Evolutionary conservation across 1,140 invertebrate species (phyloP), one percentile per base, ranked within the genome.

Genomic region (Holotrichia oblita): DNA sequence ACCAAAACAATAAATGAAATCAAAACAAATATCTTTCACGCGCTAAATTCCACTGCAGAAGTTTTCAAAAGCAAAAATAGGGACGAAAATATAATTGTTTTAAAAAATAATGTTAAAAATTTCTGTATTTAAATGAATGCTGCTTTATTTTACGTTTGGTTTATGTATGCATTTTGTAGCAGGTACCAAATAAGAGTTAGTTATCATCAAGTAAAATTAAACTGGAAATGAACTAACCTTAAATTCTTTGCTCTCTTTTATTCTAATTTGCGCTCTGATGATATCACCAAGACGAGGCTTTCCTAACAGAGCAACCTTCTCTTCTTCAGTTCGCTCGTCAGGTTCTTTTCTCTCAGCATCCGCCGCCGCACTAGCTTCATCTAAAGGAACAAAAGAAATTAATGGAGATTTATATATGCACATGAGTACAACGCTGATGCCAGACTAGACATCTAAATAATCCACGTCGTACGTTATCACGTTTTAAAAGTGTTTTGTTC

Each of bases 171-270:
- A n/a, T n/a, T n/a, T n/a, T n/a, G n/a, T n/a, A n/a, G n/a, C 27
- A 34, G 27, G 27, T 34, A 34, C 27, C 1, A 34, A 34, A 34
- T 34, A 34, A 34, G 27, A 34, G 27, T 2, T 34, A 34, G 27
- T 1, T 34, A 34, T 34, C 27, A 34, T 2, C 27, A 34, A 34
- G 27, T 34, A 2, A 34, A 34, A 34, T 34, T 34, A 34, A 34
- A 2, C 27, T 34, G 27, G 0, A 69, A 69, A 69, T 27, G 12
- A 12, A 69, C 61, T 69, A 83, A 97, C 97, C 93, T 98, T 99
- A 88, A 99, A 99, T 89, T 99, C 98, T 87, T 97, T 97, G 88
- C 96, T 98, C 87, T 99, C 98, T 85, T 96, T 97, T 83, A 99
- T 95, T 82, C 95, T 91, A 80, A 99, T 92, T 88, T 95, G 93